phyloP scores from a whole-genome alignment of 2,797 vertebrate species.

The Diceros bicornis region DNA sequence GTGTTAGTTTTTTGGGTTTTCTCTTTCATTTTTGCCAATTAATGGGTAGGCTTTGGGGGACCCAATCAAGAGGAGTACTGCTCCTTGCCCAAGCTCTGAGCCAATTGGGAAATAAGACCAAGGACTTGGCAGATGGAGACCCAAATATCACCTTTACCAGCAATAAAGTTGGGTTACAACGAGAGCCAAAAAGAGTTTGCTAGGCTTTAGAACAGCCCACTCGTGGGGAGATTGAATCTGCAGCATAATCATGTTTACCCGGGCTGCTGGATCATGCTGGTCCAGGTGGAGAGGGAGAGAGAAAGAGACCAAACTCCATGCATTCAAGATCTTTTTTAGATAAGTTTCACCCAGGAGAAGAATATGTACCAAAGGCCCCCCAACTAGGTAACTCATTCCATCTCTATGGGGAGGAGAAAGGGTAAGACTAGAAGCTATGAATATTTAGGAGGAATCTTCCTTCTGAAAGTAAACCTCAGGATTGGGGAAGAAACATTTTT shows the following conservation, averaged over 20 bases:
- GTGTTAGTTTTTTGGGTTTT: not conserved
- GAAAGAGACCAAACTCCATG: not conserved
- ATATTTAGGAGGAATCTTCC: not conserved
- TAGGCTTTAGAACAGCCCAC: not conserved
- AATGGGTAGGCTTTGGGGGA: not conserved
- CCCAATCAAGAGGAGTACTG: not conserved
- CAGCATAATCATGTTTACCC: accelerated
- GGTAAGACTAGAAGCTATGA: too few species aligned
- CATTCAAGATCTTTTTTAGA: not conserved
- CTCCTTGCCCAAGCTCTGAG: not conserved
- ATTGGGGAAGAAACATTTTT: not conserved
- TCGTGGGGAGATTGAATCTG: too few species aligned
- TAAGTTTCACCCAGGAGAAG: not conserved
- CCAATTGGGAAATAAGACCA: not conserved
- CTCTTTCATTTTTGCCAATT: not conserved
- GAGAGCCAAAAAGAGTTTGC: not conserved
- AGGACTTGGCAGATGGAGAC: not conserved
- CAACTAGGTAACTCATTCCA: not conserved
- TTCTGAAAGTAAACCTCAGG: not conserved
- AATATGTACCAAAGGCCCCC: not conserved
- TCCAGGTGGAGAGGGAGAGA: not conserved
- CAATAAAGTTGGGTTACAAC: too few species aligned
- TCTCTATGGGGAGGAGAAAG: not conserved
- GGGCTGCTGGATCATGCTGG: not conserved
- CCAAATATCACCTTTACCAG: not conserved